Evolutionary conservation across 1,140 invertebrate species (phyloP).

Genomic region (Brachionus calyciflorus): DNA sequence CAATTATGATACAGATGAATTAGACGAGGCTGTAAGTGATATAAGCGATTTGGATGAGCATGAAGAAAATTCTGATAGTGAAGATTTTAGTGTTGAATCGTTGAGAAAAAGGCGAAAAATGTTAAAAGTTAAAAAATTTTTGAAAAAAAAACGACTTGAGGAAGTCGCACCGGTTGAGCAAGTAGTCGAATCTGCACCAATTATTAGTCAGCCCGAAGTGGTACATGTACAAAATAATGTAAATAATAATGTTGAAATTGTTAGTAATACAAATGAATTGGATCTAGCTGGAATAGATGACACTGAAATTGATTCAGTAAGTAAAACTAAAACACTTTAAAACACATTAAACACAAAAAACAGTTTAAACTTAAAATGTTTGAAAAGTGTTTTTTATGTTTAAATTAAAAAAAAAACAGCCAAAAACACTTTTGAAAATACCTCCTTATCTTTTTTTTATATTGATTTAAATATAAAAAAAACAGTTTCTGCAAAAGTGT

Average conservation of each 20-base stretch:
- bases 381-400: too few relatives aligned
- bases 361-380: too few relatives aligned
- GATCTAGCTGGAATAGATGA: conserved; percentile 78
- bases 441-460: too few relatives aligned
- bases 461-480: background rate
- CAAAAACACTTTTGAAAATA: too few relatives aligned
- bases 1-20: background rate
- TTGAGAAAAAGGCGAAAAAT: background rate
- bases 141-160: background rate
- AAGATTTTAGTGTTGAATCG: background rate
- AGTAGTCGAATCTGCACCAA: background rate
- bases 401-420: too few relatives aligned
- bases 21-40: background rate
- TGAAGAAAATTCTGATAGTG: background rate
- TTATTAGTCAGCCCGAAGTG: too few relatives aligned
- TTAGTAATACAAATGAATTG: conserved; percentile 65
- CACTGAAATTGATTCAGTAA: conserved; percentile 73
- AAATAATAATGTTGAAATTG: background rate
- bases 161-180: background rate
- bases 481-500: too few relatives aligned
- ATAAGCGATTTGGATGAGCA: background rate
- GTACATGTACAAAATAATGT: background rate
- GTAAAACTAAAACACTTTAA: conserved; percentile 25
- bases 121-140: background rate
- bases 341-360: background rate